These are phyloP conservation scores for Ashinkailepas kermadecensis DNA, from an alignment of 2,888 invertebrate species.

Conservation along the genomic window DNA sequence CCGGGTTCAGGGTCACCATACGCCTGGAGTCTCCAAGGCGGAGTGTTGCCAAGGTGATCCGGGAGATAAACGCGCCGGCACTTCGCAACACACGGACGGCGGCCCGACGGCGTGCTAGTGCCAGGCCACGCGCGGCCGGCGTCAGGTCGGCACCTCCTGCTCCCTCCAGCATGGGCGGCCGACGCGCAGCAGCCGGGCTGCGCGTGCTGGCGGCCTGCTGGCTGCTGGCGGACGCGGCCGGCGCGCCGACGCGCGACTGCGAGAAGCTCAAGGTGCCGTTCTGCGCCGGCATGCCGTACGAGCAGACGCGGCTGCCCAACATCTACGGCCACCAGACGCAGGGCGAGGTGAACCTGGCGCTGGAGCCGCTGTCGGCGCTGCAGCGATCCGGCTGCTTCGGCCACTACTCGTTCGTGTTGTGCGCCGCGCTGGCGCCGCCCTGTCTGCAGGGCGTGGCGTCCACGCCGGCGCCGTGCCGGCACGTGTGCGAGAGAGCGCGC, in stretches of 20 bases:
- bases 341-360: neutral
- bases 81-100: no score
- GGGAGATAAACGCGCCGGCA: no score
- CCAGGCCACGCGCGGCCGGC: no score
- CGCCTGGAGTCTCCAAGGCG: no score
- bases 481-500: neutral
- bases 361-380: conserved; percentile 3
- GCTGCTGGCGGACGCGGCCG: neutral
- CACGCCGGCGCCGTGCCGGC: neutral
- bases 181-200: no score
- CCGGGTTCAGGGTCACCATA: no score
- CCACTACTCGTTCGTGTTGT: neutral
- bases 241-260: neutral
- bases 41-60: no score
- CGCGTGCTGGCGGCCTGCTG: neutral
- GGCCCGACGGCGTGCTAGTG: no score
- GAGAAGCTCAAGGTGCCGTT: conserved; percentile 21
- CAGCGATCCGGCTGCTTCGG: neutral
- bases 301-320: conserved; percentile 4
- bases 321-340: neutral
- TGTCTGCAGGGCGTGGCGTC: neutral
- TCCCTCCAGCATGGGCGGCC: no score
- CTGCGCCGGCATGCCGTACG: neutral
- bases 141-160: no score
- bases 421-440: conserved; percentile 12